Base-by-base conservation (phyloP, 2,797 vertebrate species). In the Pelodytes ibericus region DNA sequence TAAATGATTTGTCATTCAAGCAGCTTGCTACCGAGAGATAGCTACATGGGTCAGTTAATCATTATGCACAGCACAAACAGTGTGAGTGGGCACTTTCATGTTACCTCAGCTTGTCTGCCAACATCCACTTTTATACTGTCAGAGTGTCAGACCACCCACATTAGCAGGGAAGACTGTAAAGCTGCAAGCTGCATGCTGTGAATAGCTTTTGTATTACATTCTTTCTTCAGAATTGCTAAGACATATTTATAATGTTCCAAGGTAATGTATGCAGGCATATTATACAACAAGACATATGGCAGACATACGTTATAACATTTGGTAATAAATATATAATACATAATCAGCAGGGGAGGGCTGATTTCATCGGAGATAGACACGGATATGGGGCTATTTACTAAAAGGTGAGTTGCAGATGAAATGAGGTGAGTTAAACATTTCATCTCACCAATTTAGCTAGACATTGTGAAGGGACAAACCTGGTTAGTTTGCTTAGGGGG, bases 121-220 rank as follows among this genome's bases (percentile, higher is more conserved):
- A 29, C 11, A 31, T 49, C 39, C 36, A 66, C 27, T 13, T 65
- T 65, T 63, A 65, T 18, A 64, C n/a, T n/a, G 29, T 20, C 60
- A n/a, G 20, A 13, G 47, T 62, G 24, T 25, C 25, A 49, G 66
- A 77, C 80, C 74, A 74, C 61, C 75, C 66, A 71, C 41, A 51
- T 3, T 26, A 41, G 30, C 51, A 26, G 41, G 29, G 30, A 26
- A 44, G 25, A 33, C 56, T 22, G n/a, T 24, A 2, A 29, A 57
- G 27, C 56, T 39, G 6, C n/a, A 15, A 71, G 20, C 31, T 71
- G 53, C 47, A 58, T 25, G 2, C 36, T 58, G 26, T 2, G 30
- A 61, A 70, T 16, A 58, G 20, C 68, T 36, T 44, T 22, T 15
- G 15, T 44, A 47, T 31, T 64, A 64, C 64, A 29, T 30, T 4